Evolutionary conservation across 2,888 invertebrate genomes (phyloP).

Genomic region (Papilio protenor): DNA sequence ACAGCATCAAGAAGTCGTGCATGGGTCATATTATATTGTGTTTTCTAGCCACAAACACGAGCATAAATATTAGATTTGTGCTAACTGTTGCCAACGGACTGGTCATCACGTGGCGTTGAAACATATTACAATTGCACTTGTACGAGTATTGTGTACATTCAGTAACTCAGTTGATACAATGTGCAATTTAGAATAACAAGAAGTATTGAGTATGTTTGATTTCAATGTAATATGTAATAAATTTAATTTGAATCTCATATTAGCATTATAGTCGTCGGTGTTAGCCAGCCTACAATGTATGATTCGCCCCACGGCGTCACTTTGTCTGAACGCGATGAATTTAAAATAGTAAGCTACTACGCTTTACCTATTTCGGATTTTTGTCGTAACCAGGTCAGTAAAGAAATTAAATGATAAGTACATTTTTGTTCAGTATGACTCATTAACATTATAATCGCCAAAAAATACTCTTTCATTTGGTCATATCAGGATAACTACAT

Average conservation of each 20-base stretch:
- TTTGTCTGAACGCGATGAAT: background rate
- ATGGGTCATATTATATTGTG: background rate
- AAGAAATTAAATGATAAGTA: background rate
- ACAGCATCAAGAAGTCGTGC: background rate
- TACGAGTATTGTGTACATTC: constrained; percentile 11
- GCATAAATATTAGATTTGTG: background rate
- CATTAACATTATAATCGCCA: too few relatives aligned
- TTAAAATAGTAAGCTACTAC: background rate
- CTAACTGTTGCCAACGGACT: background rate
- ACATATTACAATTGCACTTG: constrained; percentile 4
- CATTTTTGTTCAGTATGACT: too few relatives aligned
- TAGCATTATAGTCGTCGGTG: background rate
- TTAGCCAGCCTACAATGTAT: background rate
- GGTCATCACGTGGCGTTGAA: constrained; percentile 5
- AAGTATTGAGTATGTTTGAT: background rate
- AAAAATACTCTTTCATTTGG: too few relatives aligned
- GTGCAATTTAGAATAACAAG: background rate
- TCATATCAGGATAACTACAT: too few relatives aligned
- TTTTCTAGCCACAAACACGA: background rate
- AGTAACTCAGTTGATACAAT: constrained; percentile 2
- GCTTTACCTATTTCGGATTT: background rate
- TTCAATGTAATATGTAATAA: background rate
- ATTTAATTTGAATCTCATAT: background rate
- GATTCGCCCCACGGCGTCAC: background rate
- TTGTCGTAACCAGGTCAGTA: background rate